Base-by-base conservation (phyloP, 1,140 invertebrate species). In the Trissolcus basalis region DNA sequence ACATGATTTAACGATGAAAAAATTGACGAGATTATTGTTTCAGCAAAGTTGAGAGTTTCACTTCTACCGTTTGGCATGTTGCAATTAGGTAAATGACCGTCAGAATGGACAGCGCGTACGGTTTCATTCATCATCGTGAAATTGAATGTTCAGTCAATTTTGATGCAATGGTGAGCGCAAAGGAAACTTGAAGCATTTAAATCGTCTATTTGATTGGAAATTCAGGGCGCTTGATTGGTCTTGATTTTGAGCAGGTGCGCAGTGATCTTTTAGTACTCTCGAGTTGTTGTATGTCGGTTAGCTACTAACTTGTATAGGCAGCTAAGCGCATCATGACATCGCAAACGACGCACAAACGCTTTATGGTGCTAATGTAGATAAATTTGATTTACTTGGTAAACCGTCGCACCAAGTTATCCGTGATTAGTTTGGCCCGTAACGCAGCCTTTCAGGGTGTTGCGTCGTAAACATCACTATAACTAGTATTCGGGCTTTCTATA, bases 321-420 rank as follows among this genome's bases (percentile, higher is more conserved):
- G 67, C 72, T 72, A 72, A 73, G 72, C 64, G 77, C 51, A 72
- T 72, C 67, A 69, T 72, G 69, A 68, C 72, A 79, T 75, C 72
- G 77, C 69, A 71, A 76, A 75, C 72, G 77, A 71, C 65, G 68
- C 64, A 75, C 72, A 68, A 70, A 69, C 72, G 77, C 72, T 79
- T 75, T 75, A 79, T 79, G 72, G 77, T 79, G 71, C 68, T 70
- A 76, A 79, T 76, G 72, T 73, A 76, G 77, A 76, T 79, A 76
- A 79, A 76, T 79, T 73, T 79, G 77, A 79, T 76, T 73, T 76
- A 70, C 69, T 69, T 72, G 77, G 71, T 41, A 36, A 72, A 76
- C 64, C 68, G 72, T 79, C 69, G 69, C 53, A 54, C 49, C 73
- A 60, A 76, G 69, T 79, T 76, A 76, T 77, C 65, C 72, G 41